Base-by-base conservation (phyloP, 2,888 invertebrate species). In the Ectobius pallidus region DNA sequence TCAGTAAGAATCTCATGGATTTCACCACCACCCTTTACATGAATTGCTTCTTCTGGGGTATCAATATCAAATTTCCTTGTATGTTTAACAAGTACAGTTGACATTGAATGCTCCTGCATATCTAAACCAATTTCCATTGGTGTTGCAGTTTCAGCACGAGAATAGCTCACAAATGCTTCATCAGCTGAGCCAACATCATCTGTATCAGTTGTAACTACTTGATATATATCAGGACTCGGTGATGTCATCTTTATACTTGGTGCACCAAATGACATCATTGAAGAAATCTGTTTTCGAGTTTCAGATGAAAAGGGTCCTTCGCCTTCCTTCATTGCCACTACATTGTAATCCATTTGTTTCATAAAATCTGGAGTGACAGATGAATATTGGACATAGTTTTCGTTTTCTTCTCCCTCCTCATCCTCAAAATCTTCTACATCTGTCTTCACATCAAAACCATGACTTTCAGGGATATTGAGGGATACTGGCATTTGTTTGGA, bases 1-100 rank as follows among this genome's bases (percentile, higher is more conserved):
- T 89, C 88, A 3, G 88, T 87, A 67, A 83, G 80, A 30, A 81
- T 81, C 70, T 86, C 86, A 32, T 80, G 80, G 20, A 77, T 78
- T 18, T 75, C 75, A 70, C 81, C 83, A 63, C 81, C 81, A 62
- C 85, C 85, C 80, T 87, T 88, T 11, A 87, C 81, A 78, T 87
- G 85, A 78, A 84, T 79, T 71, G 83, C 83, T 78, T 87, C 87
- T 55, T 80, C 80, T 1, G 81, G 76, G 14, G 83, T 80, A 44
- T 85, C 84, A 3, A 82, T 76, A 79, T 86, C 82, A 74, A 85
- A 84, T 69, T 83, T 81, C 68, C 82, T 82, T 14, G 81, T 81
- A 69, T 81, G 82, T 77, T 83, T 84, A 55, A 84, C 83, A 74
- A 84, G 82, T 3, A 87, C 83, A 6, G 82, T 82, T 7, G 85